A percentile compares a stretch with the other conserved stretches of the same genome.
phyloP scores from a whole-genome alignment of 2,797 vertebrate genomes.

The Sebastes wilsoni region DNA sequence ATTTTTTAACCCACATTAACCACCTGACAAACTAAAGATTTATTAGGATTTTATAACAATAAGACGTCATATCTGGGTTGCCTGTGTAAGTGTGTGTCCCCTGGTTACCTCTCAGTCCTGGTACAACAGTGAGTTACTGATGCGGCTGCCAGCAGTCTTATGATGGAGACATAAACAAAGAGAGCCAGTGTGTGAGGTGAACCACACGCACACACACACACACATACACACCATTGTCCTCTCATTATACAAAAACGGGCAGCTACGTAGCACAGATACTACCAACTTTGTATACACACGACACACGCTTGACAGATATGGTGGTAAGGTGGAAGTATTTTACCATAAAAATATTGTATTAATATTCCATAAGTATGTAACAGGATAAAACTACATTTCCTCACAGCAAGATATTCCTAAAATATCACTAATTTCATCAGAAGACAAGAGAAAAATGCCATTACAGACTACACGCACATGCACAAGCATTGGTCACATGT shows the following conservation, averaged over 20 bases:
- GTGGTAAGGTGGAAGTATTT: background rate
- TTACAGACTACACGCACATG: background rate
- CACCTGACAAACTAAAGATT: background rate
- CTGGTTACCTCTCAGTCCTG: constrained; percentile 45
- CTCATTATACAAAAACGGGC: constrained; percentile 9
- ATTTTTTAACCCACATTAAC: background rate
- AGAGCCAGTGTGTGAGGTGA: constrained; percentile 53
- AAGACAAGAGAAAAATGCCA: background rate
- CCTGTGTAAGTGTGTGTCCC: constrained; percentile 11
- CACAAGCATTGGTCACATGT: background rate
- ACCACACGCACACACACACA: background rate
- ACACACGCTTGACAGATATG: background rate
- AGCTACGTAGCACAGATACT: background rate
- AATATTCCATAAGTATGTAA: background rate
- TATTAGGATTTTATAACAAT: background rate
- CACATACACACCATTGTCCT: constrained; percentile 6
- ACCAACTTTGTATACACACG: background rate
- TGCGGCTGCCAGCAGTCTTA: constrained; percentile 63
- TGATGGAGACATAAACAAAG: constrained; percentile 71
- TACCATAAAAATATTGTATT: background rate
- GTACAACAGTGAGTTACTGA: constrained; percentile 56
- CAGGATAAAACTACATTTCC: background rate
- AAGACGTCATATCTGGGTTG: background rate
- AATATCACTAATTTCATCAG: background rate
- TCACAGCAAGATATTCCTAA: background rate